Percentiles rank a stretch among this genome's conserved stretches.
phyloP scores from a whole-genome alignment of 2,888 invertebrate species.

The Drosophila dives region DNA sequence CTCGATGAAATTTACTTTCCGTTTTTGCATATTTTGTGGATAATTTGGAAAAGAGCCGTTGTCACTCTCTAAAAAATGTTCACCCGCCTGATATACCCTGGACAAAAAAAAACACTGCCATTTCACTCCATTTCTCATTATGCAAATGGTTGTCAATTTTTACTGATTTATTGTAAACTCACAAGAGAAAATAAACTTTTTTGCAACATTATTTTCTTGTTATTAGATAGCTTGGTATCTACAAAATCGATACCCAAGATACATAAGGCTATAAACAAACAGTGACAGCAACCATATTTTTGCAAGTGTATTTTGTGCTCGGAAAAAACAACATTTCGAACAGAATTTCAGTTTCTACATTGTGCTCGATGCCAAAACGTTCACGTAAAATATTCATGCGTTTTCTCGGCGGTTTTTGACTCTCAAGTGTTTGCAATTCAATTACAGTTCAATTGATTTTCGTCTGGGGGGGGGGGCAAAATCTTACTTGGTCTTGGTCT shows the following conservation, averaged over 20 bases:
- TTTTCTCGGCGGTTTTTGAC: slow-evolving; percentile 70
- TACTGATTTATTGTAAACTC: background rate
- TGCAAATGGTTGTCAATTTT: background rate
- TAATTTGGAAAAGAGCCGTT: slow-evolving; percentile 66
- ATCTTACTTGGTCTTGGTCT: slow-evolving; percentile 27
- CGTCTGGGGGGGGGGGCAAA: slow-evolving; percentile 58
- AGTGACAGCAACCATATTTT: background rate
- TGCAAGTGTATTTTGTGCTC: slow-evolving; percentile 31
- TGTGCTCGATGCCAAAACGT: slow-evolving; percentile 61
- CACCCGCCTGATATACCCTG: slow-evolving; percentile 14
- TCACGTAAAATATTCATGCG: slow-evolving; percentile 78
- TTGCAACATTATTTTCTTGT: background rate
- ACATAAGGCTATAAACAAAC: background rate
- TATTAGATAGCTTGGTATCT: background rate
- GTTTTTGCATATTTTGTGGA: slow-evolving; percentile 71
- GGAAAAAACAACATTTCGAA: slow-evolving; percentile 9
- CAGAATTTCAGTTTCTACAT: slow-evolving; percentile 29
- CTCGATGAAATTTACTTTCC: slow-evolving; percentile 62
- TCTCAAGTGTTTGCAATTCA: slow-evolving; percentile 75
- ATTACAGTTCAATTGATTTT: slow-evolving; percentile 78
- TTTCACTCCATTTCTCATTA: background rate
- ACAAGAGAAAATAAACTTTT: background rate
- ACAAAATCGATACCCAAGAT: background rate
- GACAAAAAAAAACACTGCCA: background rate
- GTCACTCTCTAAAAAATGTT: slow-evolving; percentile 11